Evolutionary conservation across 2,113 vertebrate genomes (phyloP).

Genomic region (Barbus barbus): DNA sequence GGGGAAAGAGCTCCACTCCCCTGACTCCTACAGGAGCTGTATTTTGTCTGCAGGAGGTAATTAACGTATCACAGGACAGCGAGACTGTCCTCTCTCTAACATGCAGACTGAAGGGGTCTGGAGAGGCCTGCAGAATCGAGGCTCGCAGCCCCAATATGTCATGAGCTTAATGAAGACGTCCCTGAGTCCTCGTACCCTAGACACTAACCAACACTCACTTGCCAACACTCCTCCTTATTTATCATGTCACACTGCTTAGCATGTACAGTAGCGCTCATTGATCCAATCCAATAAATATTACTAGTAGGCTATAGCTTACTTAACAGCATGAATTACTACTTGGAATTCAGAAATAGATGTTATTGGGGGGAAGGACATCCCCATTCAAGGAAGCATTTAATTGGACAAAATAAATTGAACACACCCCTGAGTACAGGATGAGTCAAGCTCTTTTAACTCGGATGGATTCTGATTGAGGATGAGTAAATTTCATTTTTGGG

Average conservation of each 20-base stretch:
- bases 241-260: no score
- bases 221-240: slow-evolving; percentile 11
- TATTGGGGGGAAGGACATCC: neutral
- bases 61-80: slow-evolving; percentile 23
- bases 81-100: neutral
- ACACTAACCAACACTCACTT: slow-evolving; percentile 14
- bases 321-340: neutral
- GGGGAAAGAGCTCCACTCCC: neutral
- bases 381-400: neutral
- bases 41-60: slow-evolving; percentile 30
- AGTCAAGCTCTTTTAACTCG: neutral
- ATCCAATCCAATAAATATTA: no score
- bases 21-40: neutral
- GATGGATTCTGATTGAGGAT: neutral
- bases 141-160: slow-evolving; percentile 39
- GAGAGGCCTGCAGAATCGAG: slow-evolving; percentile 1
- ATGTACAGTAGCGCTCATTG: no score
- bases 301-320: neutral
- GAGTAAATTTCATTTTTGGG: neutral
- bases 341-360: neutral
- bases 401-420: neutral
- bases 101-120: slow-evolving; percentile 1
- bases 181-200: slow-evolving; percentile 12
- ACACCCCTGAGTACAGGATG: neutral
- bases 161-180: slow-evolving; percentile 45